phyloP scores from a whole-genome alignment of 2,797 vertebrate genomes.

The Amniataba percoides region DNA sequence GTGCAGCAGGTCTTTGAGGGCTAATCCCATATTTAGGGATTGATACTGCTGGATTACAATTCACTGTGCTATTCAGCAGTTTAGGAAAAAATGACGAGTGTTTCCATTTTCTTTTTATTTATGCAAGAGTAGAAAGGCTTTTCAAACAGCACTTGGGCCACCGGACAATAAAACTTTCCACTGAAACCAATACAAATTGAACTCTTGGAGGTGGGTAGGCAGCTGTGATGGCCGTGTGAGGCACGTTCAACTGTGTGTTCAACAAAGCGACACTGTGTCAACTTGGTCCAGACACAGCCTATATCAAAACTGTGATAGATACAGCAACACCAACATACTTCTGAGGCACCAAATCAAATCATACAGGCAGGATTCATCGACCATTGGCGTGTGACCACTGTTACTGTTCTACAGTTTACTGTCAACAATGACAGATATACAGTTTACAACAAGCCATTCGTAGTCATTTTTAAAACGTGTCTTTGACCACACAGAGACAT shows the following conservation, averaged over 20 bases:
- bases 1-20: conserved; percentile 27
- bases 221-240: conserved; percentile 11
- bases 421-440: no score
- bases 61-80: conserved; percentile 18
- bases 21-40: conserved; percentile 35
- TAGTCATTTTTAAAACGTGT: no score
- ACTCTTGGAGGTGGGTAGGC: conserved; percentile 13
- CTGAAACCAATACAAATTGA: conserved; percentile 42
- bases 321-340: not conserved
- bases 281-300: conserved; percentile 29
- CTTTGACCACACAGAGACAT: no score
- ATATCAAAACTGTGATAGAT: not conserved
- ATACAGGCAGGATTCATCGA: not conserved
- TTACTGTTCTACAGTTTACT: no score
- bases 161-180: conserved; percentile 53
- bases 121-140: conserved; percentile 27
- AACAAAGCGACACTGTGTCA: not conserved
- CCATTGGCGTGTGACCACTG: no score
- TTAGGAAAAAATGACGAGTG: conserved; percentile 45
- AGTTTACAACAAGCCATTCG: no score
- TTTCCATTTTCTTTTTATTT: conserved; percentile 55
- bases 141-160: conserved; percentile 35
- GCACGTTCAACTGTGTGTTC: conserved; percentile 15
- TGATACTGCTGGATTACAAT: conserved; percentile 28
- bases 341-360: not conserved